These are phyloP conservation scores for Tetanocera ferruginea DNA, from an alignment of 2,888 invertebrate species.

Conservation along the genomic window DNA sequence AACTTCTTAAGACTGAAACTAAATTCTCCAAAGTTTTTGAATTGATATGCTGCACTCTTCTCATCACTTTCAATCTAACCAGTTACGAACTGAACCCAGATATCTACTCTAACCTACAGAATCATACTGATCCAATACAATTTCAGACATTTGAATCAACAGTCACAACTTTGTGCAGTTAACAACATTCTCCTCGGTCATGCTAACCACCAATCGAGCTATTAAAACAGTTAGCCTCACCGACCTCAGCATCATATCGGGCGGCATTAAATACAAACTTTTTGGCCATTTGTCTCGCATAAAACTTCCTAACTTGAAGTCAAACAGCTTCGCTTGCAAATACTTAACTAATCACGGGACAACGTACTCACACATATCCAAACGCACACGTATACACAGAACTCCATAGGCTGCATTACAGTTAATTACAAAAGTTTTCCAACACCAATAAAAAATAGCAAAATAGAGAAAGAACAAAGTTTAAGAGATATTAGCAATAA, in stretches of 20 bases:
- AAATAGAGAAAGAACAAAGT: constrained; percentile 3
- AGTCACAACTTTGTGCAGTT: too few relatives aligned
- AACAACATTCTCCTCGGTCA: too few relatives aligned
- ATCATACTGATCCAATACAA: too few relatives aligned
- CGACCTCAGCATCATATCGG: neutral
- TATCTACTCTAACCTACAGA: too few relatives aligned
- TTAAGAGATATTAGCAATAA: constrained; percentile 5
- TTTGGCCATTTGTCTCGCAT: constrained; percentile 21
- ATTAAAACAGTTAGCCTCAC: neutral
- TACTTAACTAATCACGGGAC: constrained; percentile 15
- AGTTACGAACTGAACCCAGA: too few relatives aligned
- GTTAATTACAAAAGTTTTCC: constrained; percentile 29
- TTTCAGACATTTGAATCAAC: too few relatives aligned
- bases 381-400: neutral
- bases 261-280: constrained; percentile 26
- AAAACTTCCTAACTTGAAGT: constrained; percentile 1
- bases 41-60: too few relatives aligned
- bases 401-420: constrained; percentile 26
- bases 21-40: too few relatives aligned
- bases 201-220: too few relatives aligned
- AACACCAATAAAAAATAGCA: constrained; percentile 24
- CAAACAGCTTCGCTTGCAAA: constrained; percentile 16
- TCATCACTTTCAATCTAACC: too few relatives aligned
- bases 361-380: neutral
- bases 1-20: too few relatives aligned